Percentiles rank a stretch among this genome's conserved stretches.
These are phyloP conservation scores for Sylvia atricapilla DNA, from an alignment of 2,113 vertebrate genomes.

Conservation along the genomic window DNA sequence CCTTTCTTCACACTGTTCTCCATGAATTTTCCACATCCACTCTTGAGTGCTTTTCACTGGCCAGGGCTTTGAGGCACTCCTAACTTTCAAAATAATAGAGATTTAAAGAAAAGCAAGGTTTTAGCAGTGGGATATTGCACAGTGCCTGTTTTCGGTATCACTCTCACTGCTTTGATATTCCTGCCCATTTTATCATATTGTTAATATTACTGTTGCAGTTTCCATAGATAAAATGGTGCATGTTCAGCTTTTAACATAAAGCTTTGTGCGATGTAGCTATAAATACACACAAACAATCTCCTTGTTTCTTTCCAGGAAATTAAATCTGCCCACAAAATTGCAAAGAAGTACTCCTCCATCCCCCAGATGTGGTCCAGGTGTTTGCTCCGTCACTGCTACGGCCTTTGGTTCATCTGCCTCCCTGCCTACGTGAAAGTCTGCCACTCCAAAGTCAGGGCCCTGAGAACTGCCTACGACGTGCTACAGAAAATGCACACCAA, in stretches of 20 bases:
- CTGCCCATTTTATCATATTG: not conserved
- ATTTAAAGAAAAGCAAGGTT: not conserved
- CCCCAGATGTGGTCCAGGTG: slow-evolving; percentile 99
- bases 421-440: slow-evolving; percentile 89
- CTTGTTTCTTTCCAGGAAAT: slow-evolving; percentile 83
- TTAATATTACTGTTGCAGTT: not conserved
- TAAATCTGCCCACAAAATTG: slow-evolving; percentile 92
- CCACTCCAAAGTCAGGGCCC: slow-evolving; percentile 93
- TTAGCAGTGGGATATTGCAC: not conserved
- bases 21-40: not conserved
- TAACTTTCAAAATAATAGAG: not conserved
- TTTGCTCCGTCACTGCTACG: slow-evolving; percentile 91
- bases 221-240: not conserved
- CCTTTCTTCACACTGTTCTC: accelerated
- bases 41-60: not conserved
- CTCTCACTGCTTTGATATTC: not conserved
- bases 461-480: slow-evolving; percentile 92
- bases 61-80: not conserved
- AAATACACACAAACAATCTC: not conserved
- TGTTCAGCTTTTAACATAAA: not conserved
- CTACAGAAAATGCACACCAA: slow-evolving; percentile 94
- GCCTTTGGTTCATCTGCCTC: slow-evolving; percentile 98
- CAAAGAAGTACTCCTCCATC: slow-evolving; percentile 91
- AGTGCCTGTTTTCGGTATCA: not conserved
- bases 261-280: not conserved